Conservation (phyloP, 2,888 invertebrate genomes). For the Tineola bisselliella region DNA sequence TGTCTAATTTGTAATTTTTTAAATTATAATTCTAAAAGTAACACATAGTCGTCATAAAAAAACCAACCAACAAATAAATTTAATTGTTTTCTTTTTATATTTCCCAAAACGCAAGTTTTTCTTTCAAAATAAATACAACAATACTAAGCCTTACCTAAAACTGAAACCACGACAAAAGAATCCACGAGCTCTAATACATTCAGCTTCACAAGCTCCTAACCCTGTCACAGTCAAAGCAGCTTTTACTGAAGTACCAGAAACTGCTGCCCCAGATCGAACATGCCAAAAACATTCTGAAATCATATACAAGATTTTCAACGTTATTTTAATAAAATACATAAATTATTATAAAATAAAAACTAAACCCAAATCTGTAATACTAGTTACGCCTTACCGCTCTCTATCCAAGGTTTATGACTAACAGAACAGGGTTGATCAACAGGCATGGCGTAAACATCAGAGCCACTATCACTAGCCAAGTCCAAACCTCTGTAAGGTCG, state of each 20-base stretch:
- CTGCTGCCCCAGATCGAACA: constrained; percentile 76
- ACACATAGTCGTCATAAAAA: no score
- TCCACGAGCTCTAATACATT: constrained; percentile 75
- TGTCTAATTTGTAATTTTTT: no score
- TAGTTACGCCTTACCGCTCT: constrained; percentile 58
- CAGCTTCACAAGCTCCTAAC: constrained; percentile 82
- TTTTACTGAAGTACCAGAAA: constrained; percentile 71
- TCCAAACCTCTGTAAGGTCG: constrained; percentile 75
- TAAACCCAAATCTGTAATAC: no score
- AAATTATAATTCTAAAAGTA: no score
- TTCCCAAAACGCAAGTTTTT: no score
- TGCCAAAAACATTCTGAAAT: constrained; percentile 84
- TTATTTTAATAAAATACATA: no score
- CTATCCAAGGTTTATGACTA: constrained; percentile 60
- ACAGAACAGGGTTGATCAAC: constrained; percentile 52
- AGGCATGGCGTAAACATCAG: constrained; percentile 82
- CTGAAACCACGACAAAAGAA: constrained; percentile 86
- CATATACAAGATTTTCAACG: no score
- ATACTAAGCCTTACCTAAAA: constrained; percentile 64
- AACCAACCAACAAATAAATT: no score
- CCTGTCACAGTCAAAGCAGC: constrained; percentile 74
- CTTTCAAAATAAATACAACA: no score
- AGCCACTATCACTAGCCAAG: constrained; percentile 79
- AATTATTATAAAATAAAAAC: no score
- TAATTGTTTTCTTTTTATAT: no score